Conservation (phyloP, 1,140 invertebrate species). For the Drosophila parabipectinata region DNA sequence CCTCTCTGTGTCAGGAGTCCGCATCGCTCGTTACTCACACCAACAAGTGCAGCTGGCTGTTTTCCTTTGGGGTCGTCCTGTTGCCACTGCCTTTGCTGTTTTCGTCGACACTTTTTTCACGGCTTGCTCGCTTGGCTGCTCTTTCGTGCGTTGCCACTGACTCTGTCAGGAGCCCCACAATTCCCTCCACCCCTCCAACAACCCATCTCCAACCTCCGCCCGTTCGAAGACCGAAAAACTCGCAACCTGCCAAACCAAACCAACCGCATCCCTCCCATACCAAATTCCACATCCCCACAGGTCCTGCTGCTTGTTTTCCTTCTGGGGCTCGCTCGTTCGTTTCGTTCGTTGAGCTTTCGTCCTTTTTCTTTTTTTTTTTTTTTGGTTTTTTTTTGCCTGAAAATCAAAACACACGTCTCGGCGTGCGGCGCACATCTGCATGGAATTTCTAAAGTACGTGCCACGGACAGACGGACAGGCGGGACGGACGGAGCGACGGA, state of each 20-base stretch:
- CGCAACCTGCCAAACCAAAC: conserved; percentile 37
- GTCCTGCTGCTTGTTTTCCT: conserved; percentile 52
- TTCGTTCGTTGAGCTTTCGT: conserved; percentile 66
- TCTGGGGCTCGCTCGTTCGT: conserved; percentile 15
- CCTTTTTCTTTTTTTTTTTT: conserved; percentile 42
- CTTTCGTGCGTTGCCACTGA: conserved; percentile 76
- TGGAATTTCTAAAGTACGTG: conserved; percentile 82
- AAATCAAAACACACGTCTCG: conserved; percentile 83
- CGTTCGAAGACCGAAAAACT: conserved; percentile 2
- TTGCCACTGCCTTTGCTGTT: conserved; percentile 56
- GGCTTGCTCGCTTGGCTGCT: conserved; percentile 80
- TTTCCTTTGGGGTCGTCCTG: conserved; percentile 57
- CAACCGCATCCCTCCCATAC: conserved; percentile 32
- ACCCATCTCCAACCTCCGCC: neutral
- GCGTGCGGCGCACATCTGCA: conserved; percentile 81
- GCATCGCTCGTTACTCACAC: conserved; percentile 80
- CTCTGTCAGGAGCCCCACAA: conserved; percentile 17
- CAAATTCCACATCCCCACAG: conserved; percentile 9
- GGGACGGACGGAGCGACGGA: conserved; percentile 16
- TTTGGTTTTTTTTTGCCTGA: conserved; percentile 49
- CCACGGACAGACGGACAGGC: conserved; percentile 53
- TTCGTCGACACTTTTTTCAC: conserved; percentile 81
- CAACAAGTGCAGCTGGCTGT: conserved; percentile 72
- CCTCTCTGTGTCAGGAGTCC: conserved; percentile 37
- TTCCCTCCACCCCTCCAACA: conserved; percentile 4